Percentiles rank a stretch among this genome's conserved stretches.
phyloP scores from a whole-genome alignment of 2,113 vertebrate species.

The Hoplias malabaricus region DNA sequence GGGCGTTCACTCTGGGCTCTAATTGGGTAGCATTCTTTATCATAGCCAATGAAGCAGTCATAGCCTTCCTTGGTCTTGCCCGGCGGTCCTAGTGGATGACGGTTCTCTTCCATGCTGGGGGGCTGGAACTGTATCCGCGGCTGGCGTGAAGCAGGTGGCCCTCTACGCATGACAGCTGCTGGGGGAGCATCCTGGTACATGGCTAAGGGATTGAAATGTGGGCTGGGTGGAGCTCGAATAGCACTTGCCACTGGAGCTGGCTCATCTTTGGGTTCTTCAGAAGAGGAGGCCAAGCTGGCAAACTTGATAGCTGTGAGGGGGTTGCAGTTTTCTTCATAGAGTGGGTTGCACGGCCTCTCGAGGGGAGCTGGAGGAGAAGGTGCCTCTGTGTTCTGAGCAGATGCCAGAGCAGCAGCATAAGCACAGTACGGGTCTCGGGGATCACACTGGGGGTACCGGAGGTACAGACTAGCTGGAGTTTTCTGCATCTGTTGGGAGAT shows the following conservation, averaged over 20 bases:
- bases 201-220: slow-evolving; percentile 65
- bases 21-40: slow-evolving; percentile 71
- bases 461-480: slow-evolving; percentile 65
- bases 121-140: slow-evolving; percentile 57
- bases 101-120: slow-evolving; percentile 54
- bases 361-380: not conserved
- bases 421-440: slow-evolving; percentile 69
- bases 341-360: slow-evolving; percentile 72
- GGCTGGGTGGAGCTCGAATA: slow-evolving; percentile 54
- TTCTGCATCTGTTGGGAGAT: slow-evolving; percentile 63
- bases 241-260: slow-evolving; percentile 59
- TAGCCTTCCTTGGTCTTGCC: slow-evolving; percentile 81
- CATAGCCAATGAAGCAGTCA: slow-evolving; percentile 77
- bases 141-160: not conserved
- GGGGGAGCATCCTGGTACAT: slow-evolving; percentile 58
- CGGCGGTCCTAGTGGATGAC: slow-evolving; percentile 68
- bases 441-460: slow-evolving; percentile 71
- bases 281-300: slow-evolving; percentile 47
- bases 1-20: slow-evolving; percentile 49
- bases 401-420: slow-evolving; percentile 58
- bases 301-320: slow-evolving; percentile 68
- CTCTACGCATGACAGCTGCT: slow-evolving; percentile 55
- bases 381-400: slow-evolving; percentile 32
- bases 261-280: slow-evolving; percentile 57
- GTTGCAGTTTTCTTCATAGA: slow-evolving; percentile 75